phyloP scores from a whole-genome alignment of 23 tunicate genomes.

The Oikopleura vanhoeffeni region DNA sequence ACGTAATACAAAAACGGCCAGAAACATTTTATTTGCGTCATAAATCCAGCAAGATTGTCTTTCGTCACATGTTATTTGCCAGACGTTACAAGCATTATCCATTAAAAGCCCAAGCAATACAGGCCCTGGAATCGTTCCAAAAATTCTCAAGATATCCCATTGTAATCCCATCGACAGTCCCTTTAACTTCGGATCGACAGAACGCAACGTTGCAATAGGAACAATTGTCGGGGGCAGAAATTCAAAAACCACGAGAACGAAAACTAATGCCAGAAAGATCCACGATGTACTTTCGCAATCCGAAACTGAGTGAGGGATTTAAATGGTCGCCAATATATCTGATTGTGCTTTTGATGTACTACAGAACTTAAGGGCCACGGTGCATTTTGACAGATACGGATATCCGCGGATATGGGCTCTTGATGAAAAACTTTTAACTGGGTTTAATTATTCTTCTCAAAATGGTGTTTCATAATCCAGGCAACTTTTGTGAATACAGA shows the following conservation, averaged over 20 bases:
- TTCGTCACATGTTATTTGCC: not conserved
- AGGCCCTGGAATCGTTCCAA: conserved; percentile 3
- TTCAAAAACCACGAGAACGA: not conserved
- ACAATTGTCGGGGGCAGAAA: conserved; percentile 14
- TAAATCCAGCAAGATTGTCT: conserved; percentile 5
- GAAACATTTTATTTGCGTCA: not conserved
- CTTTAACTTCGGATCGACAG: conserved; percentile 9
- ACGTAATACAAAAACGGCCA: conserved; percentile 2
- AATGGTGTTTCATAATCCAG: too few relatives aligned
- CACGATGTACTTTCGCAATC: not conserved
- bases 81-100: not conserved
- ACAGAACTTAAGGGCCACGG: too few relatives aligned
- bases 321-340: too few relatives aligned
- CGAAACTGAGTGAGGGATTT: too few relatives aligned
- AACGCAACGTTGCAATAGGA: not conserved
- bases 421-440: too few relatives aligned
- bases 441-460: too few relatives aligned
- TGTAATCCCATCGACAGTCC: conserved; percentile 13
- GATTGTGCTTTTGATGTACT: too few relatives aligned
- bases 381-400: too few relatives aligned
- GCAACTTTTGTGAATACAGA: too few relatives aligned
- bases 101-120: not conserved
- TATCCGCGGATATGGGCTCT: too few relatives aligned
- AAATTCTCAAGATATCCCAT: not conserved
- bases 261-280: not conserved